phyloP scores from a whole-genome alignment of 2,113 vertebrate species.

The Mesembrinibis cayennensis region DNA sequence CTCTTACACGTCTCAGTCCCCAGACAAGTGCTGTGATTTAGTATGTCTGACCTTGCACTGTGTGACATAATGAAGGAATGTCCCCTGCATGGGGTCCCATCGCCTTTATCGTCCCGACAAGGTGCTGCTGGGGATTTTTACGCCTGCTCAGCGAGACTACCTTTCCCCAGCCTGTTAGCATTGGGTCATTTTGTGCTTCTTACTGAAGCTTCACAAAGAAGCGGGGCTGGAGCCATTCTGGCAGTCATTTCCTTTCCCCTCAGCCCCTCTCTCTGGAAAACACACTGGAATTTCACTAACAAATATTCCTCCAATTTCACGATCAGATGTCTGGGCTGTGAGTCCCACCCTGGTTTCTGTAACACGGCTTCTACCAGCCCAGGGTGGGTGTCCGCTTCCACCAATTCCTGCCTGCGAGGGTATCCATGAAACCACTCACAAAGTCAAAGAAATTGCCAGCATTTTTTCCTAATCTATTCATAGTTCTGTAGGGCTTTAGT shows the following conservation, averaged over 20 bases:
- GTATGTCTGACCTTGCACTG: background rate
- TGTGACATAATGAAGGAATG: background rate
- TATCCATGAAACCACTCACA: constrained; percentile 41
- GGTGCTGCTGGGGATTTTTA: background rate
- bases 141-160: fast-evolving
- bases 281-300: constrained; percentile 36
- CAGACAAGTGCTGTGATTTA: constrained; percentile 23
- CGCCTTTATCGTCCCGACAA: background rate
- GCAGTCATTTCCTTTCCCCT: background rate
- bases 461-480: constrained; percentile 68
- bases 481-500: constrained; percentile 23
- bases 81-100: background rate
- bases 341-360: constrained; percentile 6
- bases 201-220: background rate
- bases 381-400: constrained; percentile 7
- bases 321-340: background rate
- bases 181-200: background rate
- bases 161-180: background rate
- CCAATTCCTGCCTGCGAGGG: background rate
- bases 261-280: constrained; percentile 30
- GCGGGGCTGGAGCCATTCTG: background rate
- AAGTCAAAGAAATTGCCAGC: constrained; percentile 29
- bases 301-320: constrained; percentile 41
- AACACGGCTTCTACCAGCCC: background rate
- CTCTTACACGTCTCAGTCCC: background rate